Base-by-base conservation (phyloP, 2,113 vertebrate genomes). In the Otocyon megalotis region DNA sequence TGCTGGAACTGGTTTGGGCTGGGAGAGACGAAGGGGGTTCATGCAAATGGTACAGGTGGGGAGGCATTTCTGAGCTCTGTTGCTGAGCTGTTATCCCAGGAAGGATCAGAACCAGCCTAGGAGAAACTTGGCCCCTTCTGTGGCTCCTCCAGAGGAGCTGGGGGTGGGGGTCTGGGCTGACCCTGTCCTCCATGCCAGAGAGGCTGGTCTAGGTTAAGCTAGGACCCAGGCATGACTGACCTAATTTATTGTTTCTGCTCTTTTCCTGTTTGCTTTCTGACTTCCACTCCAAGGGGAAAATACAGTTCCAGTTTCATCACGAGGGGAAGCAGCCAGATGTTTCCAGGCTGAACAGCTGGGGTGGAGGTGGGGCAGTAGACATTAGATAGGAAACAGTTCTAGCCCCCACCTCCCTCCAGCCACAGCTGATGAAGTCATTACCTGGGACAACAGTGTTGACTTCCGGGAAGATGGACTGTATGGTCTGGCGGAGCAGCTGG, bases 401-500 rank as follows among this genome's bases (percentile, higher is more conserved):
- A 83, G 77, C 69, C 85, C 54, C 50, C 14, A 2, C 67, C 56
- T 35, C 83, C 65, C 92, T 26, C 72, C 12, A 69, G 67, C 72
- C 87, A 67, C 65, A 92, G 93, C 16, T 83, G 90, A 96, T 97
- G 96, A 98, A 97, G 95, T 96, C 93, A 97, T 97, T 98, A 99
- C 99, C 99, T 99, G 99, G 99, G 84, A 98, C 99, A 13, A 99
- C 97, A 26, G 98, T 98, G 87, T 92, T 95, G 81, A 99, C 97
- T 88, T 99, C 97, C n/a, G 99, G 99, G 98, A 99, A 99, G 97
- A 98, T 97, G 56, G 99, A 99, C 96, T 98, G 95, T 82, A 99
- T 96, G 1, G 99, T 99, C 96, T 98, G 99, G 96, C 98, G 99
- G 50, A 99, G 99, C 97, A 99, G 97, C 94, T 99, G 99, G 97